Evolutionary conservation across 2,888 invertebrate genomes (phyloP).

Genomic region (Rhagonycha lutea): DNA sequence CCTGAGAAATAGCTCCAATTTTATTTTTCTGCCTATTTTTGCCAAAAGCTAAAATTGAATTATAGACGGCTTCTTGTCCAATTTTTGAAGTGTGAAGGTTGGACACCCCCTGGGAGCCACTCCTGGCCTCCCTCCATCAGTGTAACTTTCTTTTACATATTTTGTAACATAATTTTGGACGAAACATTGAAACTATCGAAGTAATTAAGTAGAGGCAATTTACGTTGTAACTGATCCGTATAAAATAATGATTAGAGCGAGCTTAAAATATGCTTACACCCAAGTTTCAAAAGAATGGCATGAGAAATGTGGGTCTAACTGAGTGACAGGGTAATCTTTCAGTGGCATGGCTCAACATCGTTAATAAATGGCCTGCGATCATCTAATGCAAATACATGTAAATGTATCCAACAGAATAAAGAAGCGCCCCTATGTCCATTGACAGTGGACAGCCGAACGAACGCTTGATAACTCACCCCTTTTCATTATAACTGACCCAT

Average conservation of each 20-base stretch:
- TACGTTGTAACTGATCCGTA: background rate
- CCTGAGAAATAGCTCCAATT: slow-evolving; percentile 26
- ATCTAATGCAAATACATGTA: slow-evolving; percentile 55
- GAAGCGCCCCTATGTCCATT: slow-evolving; percentile 45
- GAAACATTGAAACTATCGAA: background rate
- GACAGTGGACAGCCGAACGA: slow-evolving; percentile 36
- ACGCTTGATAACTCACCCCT: slow-evolving; percentile 21
- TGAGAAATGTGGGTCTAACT: slow-evolving; percentile 50
- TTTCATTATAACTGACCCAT: slow-evolving; percentile 21
- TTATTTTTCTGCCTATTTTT: background rate
- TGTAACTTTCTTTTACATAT: too few relatives aligned
- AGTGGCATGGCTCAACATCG: slow-evolving; percentile 52
- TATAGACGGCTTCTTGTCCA: background rate
- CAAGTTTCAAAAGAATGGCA: slow-evolving; percentile 19
- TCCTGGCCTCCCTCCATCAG: too few relatives aligned
- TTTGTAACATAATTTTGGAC: too few relatives aligned
- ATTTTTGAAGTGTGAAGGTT: too few relatives aligned
- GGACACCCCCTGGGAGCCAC: too few relatives aligned
- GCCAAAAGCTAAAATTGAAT: background rate
- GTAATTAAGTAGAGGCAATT: background rate
- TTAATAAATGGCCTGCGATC: slow-evolving; percentile 55
- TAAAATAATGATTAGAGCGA: background rate
- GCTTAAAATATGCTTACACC: background rate
- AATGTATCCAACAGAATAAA: slow-evolving; percentile 48
- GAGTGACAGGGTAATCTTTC: slow-evolving; percentile 55